Evolutionary conservation across 2,113 vertebrate species (phyloP).

Genomic region (Poecile atricapillus): DNA sequence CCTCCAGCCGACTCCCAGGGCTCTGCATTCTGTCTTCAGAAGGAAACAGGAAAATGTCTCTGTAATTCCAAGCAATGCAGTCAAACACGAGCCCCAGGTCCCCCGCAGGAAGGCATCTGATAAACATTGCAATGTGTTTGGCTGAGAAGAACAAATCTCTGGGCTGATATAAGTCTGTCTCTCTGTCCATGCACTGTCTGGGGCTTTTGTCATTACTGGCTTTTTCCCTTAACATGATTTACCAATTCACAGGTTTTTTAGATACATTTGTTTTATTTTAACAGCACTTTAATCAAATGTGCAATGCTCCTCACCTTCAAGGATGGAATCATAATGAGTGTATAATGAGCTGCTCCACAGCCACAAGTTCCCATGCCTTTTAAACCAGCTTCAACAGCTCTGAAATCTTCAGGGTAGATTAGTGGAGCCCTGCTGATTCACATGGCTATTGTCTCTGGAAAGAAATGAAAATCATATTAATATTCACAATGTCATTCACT

Average conservation of each 20-base stretch:
- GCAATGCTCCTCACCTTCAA: not conserved
- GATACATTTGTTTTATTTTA: not conserved
- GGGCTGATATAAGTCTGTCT: not conserved
- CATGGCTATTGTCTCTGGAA: slow-evolving; percentile 10
- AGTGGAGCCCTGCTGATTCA: slow-evolving; percentile 24
- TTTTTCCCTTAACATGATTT: not conserved
- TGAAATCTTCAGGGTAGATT: not conserved
- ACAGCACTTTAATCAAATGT: not conserved
- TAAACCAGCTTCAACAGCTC: not conserved
- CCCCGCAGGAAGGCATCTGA: not conserved
- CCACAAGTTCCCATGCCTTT: not conserved
- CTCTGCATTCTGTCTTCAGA: not conserved
- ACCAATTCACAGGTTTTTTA: not conserved
- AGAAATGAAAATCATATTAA: slow-evolving; percentile 34
- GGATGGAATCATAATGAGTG: not conserved
- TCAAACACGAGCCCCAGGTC: not conserved
- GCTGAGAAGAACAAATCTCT: not conserved
- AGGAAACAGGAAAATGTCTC: not conserved
- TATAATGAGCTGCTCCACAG: not conserved
- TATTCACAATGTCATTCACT: slow-evolving; percentile 15
- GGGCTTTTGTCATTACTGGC: not conserved
- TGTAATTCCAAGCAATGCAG: not conserved
- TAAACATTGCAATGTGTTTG: accelerated
- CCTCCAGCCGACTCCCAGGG: not conserved
- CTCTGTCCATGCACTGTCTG: not conserved